These are phyloP conservation scores for Gonocerus acuteangulatus DNA, from an alignment of 2,888 invertebrate genomes.

Conservation along the genomic window DNA sequence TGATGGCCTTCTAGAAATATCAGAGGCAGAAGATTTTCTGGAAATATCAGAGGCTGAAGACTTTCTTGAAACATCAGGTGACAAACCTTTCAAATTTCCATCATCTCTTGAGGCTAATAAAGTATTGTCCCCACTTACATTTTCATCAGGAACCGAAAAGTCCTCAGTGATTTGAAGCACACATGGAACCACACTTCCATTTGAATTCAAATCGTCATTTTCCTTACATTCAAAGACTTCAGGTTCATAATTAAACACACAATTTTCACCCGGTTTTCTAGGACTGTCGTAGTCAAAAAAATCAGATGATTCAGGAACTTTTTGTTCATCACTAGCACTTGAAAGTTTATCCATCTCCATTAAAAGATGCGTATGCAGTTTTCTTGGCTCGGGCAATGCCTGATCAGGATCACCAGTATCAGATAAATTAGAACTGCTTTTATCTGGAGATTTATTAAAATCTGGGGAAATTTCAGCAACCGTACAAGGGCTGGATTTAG, in stretches of 20 bases:
- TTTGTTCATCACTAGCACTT: constrained; percentile 30
- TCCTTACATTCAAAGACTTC: constrained; percentile 26
- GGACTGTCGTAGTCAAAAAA: constrained; percentile 28
- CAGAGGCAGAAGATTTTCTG: not conserved
- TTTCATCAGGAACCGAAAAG: not conserved
- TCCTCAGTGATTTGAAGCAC: not conserved
- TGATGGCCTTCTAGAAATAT: not conserved
- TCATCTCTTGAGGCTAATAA: not conserved
- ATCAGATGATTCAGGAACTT: constrained; percentile 30
- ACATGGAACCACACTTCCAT: not conserved
- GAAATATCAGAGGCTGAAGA: not conserved
- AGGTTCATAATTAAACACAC: constrained; percentile 25
- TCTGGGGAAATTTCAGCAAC: constrained; percentile 24
- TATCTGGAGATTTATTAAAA: constrained; percentile 24
- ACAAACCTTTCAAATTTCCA: not conserved
- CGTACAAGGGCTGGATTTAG: constrained; percentile 21
- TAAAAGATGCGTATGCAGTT: constrained; percentile 19
- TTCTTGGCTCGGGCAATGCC: constrained; percentile 11
- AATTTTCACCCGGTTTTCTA: constrained; percentile 31
- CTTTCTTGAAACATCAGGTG: not conserved
- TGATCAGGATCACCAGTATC: constrained; percentile 18
- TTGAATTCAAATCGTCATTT: not conserved
- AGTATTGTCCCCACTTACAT: not conserved
- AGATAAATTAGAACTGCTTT: not conserved
- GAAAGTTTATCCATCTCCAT: constrained; percentile 15